phyloP scores from a whole-genome alignment of 2,888 invertebrate genomes.

The Antheraea yamamai region DNA sequence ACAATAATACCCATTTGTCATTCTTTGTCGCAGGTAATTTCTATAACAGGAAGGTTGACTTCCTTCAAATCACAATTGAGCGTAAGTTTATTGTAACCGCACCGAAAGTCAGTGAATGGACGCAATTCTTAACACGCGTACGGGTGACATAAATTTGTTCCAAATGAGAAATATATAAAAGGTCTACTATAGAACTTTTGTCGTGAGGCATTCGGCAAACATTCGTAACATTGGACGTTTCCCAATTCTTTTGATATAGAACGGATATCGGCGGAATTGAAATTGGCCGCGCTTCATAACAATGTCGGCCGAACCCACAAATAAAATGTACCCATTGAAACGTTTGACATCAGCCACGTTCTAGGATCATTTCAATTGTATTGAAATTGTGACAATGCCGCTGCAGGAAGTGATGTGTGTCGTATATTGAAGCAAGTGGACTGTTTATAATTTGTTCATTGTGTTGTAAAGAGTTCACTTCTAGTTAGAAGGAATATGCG shows the following conservation, averaged over 20 bases:
- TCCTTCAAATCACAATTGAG: conserved; percentile 46
- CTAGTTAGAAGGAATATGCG: conserved; percentile 36
- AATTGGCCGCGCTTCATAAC: conserved; percentile 63
- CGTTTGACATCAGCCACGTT: conserved; percentile 62
- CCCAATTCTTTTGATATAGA: conserved; percentile 63
- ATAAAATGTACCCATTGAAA: conserved; percentile 68
- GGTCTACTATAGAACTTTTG: conserved; percentile 46
- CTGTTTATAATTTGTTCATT: conserved; percentile 82
- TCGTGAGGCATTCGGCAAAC: conserved; percentile 57
- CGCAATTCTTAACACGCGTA: conserved; percentile 45
- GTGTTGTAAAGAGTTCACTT: conserved; percentile 40
- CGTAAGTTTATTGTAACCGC: conserved; percentile 52
- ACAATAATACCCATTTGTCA: conserved; percentile 31
- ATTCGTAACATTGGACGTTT: conserved; percentile 51
- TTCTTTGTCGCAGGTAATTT: conserved; percentile 70
- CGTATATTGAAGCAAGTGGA: conserved; percentile 77
- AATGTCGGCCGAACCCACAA: conserved; percentile 69
- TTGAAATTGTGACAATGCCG: conserved; percentile 75
- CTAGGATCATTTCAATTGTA: conserved; percentile 80
- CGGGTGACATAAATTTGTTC: conserved; percentile 64
- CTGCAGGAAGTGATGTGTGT: conserved; percentile 77
- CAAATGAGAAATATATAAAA: conserved; percentile 43
- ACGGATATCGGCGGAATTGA: conserved; percentile 74
- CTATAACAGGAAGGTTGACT: conserved; percentile 53
- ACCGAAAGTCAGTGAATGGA: conserved; percentile 41